These are phyloP conservation scores for Neoascia interrupta DNA, from an alignment of 2,888 invertebrate species.

Conservation along the genomic window DNA sequence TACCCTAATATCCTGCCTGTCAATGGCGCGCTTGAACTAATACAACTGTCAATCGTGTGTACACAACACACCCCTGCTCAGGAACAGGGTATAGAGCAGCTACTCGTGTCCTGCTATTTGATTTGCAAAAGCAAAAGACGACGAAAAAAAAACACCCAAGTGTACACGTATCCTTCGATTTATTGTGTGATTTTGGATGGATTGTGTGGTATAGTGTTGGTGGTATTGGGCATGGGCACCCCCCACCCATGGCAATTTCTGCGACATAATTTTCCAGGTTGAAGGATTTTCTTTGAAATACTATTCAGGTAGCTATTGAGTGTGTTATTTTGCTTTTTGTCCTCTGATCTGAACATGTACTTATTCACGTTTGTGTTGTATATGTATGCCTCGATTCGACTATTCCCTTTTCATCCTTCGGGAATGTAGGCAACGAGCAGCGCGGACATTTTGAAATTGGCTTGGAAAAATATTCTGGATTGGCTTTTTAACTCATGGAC, in stretches of 20 bases:
- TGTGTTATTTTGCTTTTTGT: conserved; percentile 51
- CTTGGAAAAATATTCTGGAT: conserved; percentile 33
- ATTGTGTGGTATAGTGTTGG: neutral
- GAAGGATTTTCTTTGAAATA: conserved; percentile 63
- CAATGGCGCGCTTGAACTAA: conserved; percentile 63
- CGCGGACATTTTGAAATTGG: conserved; percentile 55
- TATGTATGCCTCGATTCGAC: conserved; percentile 25
- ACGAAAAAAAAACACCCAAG: conserved; percentile 10
- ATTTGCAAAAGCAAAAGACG: conserved; percentile 46
- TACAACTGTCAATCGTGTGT: conserved; percentile 48
- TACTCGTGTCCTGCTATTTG: conserved; percentile 35
- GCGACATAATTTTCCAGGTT: conserved; percentile 66
- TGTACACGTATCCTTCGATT: conserved; percentile 63
- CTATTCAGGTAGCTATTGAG: conserved; percentile 50
- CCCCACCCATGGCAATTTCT: conserved; percentile 43
- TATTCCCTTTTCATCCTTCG: conserved; percentile 40
- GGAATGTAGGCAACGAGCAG: neutral
- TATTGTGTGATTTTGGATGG: conserved; percentile 41
- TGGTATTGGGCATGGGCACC: neutral
- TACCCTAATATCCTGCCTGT: conserved; percentile 41
- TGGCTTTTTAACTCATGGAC: conserved; percentile 20
- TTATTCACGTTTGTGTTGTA: conserved; percentile 1
- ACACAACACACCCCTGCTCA: conserved; percentile 39
- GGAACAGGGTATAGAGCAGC: neutral
- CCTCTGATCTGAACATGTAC: no score